A percentile compares a stretch with the other conserved stretches of the same genome.
phyloP scores from a whole-genome alignment of 2,797 vertebrate genomes.

The Pempheris klunzingeri region DNA sequence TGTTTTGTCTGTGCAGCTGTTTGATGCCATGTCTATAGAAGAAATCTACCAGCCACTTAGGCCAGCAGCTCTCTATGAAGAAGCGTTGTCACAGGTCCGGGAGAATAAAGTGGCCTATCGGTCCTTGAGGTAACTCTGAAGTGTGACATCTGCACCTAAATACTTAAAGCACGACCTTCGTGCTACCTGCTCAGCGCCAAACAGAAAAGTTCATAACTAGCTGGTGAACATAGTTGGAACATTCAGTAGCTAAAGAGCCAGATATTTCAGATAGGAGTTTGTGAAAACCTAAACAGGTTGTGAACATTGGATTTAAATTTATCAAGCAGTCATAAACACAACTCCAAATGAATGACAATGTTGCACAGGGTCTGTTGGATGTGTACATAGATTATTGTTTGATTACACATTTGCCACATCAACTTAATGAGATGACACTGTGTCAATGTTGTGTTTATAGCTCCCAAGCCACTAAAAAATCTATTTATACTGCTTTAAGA shows the following conservation, averaged over 20 bases:
- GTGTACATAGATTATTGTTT: background rate
- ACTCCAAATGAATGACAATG: background rate
- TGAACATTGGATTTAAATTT: no score
- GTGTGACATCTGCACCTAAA: background rate
- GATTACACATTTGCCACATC: background rate
- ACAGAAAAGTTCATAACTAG: background rate
- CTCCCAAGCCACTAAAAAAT: background rate
- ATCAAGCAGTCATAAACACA: background rate
- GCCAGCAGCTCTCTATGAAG: constrained; percentile 92
- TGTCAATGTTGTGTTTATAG: background rate
- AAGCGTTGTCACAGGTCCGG: constrained; percentile 90
- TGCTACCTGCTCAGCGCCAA: background rate
- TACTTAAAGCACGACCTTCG: constrained; percentile 8
- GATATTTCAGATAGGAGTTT: background rate
- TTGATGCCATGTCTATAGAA: constrained; percentile 88
- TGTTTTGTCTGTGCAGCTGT: constrained; percentile 84
- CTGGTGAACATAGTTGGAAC: background rate
- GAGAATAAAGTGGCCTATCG: constrained; percentile 89
- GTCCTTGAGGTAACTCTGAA: constrained; percentile 87
- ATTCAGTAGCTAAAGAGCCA: background rate
- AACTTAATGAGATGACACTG: background rate
- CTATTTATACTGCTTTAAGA: background rate
- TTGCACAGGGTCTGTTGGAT: no score
- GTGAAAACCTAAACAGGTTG: background rate
- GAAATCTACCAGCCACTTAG: constrained; percentile 87